phyloP scores from a whole-genome alignment of 2,113 vertebrate genomes.

The Gallinago undulata region DNA sequence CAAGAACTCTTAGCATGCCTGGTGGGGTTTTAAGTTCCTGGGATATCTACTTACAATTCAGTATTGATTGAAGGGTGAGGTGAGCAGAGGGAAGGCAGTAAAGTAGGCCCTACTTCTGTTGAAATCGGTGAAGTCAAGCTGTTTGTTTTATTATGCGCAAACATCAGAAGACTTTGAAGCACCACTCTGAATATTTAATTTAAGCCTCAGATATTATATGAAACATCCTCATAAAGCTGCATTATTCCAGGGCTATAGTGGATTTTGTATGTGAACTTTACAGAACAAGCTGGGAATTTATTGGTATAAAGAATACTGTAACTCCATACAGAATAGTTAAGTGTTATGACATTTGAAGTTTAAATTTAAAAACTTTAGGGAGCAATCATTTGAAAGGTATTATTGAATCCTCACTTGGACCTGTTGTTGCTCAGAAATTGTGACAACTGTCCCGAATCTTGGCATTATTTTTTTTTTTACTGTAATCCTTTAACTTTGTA shows the following conservation, averaged over 20 bases:
- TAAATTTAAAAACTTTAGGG: neutral
- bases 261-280: neutral
- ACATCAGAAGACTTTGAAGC: neutral
- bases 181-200: neutral
- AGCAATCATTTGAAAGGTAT: neutral
- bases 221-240: neutral
- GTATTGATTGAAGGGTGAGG: neutral
- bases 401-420: neutral
- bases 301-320: neutral
- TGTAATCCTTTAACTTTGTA: neutral
- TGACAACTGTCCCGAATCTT: conserved; percentile 6
- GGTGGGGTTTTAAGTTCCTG: neutral
- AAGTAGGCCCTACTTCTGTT: neutral
- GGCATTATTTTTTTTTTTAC: neutral
- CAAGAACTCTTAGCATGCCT: neutral
- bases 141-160: neutral
- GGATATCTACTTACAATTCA: neutral
- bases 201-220: neutral
- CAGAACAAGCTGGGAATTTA: neutral
- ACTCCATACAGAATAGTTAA: neutral
- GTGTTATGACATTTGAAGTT: neutral
- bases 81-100: neutral
- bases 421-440: conserved; percentile 15
- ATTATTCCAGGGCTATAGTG: neutral
- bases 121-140: neutral